Conservation (phyloP, 2,888 invertebrate species). For the Pharmacophagus antenor region DNA sequence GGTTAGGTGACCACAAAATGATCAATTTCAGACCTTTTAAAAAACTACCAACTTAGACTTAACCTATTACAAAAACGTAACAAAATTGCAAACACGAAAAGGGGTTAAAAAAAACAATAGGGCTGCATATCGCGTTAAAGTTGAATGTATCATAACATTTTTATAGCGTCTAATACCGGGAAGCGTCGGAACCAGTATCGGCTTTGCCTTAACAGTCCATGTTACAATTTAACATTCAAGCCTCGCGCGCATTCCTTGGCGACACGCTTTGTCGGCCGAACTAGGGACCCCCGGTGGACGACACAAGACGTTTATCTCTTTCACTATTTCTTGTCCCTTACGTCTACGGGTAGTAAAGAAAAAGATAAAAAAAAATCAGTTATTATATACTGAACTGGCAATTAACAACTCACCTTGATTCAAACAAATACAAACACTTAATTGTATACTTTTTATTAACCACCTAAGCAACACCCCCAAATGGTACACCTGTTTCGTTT, state of each 20-base stretch:
- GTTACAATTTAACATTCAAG: constrained; percentile 54
- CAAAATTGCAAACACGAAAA: neutral
- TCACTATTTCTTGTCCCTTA: neutral
- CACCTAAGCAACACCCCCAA: too few relatives aligned
- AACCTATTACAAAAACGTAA: too few relatives aligned
- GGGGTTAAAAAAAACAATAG: constrained; percentile 11
- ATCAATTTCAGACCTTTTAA: neutral
- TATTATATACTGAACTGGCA: neutral
- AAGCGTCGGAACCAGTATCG: constrained; percentile 32
- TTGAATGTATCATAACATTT: constrained; percentile 32
- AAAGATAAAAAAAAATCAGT: neutral
- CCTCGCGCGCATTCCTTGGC: constrained; percentile 52
- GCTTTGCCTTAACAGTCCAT: constrained; percentile 42
- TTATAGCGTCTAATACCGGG: constrained; percentile 32
- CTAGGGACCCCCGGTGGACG: constrained; percentile 20
- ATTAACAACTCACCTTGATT: too few relatives aligned
- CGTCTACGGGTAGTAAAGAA: neutral
- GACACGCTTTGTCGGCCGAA: constrained; percentile 36
- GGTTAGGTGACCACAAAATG: too few relatives aligned
- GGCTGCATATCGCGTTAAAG: constrained; percentile 18
- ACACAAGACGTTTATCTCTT: constrained; percentile 22
- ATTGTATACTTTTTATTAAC: too few relatives aligned
- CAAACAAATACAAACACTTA: too few relatives aligned
- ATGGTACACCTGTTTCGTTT: too few relatives aligned
- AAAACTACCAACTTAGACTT: neutral